Conservation (phyloP, 2,888 invertebrate genomes). For the Cyaniris semiargus region DNA sequence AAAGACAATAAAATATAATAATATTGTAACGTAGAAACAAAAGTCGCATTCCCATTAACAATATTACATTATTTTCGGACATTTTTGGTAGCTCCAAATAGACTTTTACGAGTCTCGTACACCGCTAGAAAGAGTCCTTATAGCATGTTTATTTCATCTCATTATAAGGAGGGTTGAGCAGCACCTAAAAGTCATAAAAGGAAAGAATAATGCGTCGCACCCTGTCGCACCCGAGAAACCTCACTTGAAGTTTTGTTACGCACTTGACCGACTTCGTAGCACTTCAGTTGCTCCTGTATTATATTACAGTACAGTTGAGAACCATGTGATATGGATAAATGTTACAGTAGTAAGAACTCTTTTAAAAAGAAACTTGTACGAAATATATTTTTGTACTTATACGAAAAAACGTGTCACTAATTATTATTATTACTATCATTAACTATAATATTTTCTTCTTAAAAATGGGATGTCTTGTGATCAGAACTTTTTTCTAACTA, state of each 20-base stretch:
- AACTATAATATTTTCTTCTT: too few species aligned
- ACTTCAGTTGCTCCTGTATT: constrained; percentile 4
- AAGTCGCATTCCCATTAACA: background rate
- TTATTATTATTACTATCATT: too few species aligned
- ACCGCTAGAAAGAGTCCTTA: background rate
- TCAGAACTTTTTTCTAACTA: too few species aligned
- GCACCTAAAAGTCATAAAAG: constrained; percentile 19
- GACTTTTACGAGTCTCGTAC: constrained; percentile 2
- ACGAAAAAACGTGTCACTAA: too few species aligned
- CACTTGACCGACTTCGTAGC: constrained; percentile 1
- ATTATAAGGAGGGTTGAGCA: constrained; percentile 18
- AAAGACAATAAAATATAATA: too few species aligned
- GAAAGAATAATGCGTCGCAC: constrained; percentile 16
- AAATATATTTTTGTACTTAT: too few species aligned
- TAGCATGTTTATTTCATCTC: constrained; percentile 15
- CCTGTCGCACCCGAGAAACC: constrained; percentile 17
- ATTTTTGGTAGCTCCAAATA: background rate
- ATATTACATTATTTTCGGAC: background rate
- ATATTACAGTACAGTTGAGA: background rate
- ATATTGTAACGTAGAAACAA: background rate
- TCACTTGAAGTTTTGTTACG: constrained; percentile 19
- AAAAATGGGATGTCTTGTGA: too few species aligned
- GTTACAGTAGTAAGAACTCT: background rate
- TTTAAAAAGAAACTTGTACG: too few species aligned
- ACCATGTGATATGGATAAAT: background rate